Evolutionary conservation across 2,888 invertebrate species (phyloP).

Genomic region (Peribatodes rhomboidaria): DNA sequence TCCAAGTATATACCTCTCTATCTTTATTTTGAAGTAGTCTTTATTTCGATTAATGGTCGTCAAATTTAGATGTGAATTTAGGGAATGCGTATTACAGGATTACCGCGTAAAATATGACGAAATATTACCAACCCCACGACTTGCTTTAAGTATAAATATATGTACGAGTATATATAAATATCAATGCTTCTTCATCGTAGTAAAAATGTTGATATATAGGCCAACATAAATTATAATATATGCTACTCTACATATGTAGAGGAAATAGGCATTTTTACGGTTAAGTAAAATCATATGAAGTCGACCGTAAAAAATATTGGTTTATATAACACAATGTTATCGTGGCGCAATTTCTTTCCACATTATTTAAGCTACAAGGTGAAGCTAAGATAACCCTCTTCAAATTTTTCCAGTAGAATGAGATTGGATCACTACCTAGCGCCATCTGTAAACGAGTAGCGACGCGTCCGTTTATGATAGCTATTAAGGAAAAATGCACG

Average conservation of each 20-base stretch:
- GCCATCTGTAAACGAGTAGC: constrained; percentile 40
- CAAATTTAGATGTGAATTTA: not conserved
- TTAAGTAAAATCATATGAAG: constrained; percentile 20
- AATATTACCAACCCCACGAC: not conserved
- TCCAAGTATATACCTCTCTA: too few relatives aligned
- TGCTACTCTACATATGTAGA: too few relatives aligned
- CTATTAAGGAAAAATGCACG: constrained; percentile 32
- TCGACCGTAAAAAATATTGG: constrained; percentile 20
- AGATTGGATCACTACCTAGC: constrained; percentile 20
- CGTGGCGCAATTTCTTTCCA: constrained; percentile 24
- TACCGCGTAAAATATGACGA: not conserved
- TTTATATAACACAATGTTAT: constrained; percentile 33
- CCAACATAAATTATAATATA: constrained; percentile 23
- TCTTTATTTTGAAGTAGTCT: too few relatives aligned
- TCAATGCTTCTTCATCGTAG: too few relatives aligned
- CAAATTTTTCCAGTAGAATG: constrained; percentile 25
- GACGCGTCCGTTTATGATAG: constrained; percentile 10
- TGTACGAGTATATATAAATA: too few relatives aligned
- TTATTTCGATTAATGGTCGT: not conserved
- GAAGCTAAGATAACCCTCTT: constrained; percentile 32
- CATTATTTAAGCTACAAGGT: constrained; percentile 29
- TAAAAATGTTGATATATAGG: constrained; percentile 21
- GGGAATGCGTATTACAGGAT: not conserved
- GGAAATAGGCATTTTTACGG: constrained; percentile 22
- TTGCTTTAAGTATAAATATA: not conserved